phyloP scores from a whole-genome alignment of 2,113 vertebrate genomes.

The Plotosus lineatus region DNA sequence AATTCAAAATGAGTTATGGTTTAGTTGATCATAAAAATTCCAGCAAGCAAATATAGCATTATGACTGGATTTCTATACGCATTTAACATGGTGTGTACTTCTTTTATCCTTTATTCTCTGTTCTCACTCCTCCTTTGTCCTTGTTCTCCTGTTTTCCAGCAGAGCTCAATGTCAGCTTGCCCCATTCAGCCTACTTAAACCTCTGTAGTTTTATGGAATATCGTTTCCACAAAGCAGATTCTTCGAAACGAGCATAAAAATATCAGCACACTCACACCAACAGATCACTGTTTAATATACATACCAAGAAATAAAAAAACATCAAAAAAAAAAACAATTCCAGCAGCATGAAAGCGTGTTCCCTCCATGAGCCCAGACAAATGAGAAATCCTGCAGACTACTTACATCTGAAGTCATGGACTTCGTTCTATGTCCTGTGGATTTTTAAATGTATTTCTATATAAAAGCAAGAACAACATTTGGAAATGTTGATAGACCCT shows the following conservation, averaged over 20 bases:
- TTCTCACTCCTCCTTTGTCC: background rate
- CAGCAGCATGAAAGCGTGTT: conserved; percentile 19
- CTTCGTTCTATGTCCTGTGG: background rate
- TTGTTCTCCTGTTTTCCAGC: background rate
- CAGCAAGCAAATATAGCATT: background rate
- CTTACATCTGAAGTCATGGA: background rate
- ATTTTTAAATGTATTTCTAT: background rate
- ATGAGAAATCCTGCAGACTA: conserved; percentile 7
- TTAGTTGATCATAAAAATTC: no score
- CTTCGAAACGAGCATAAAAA: conserved; percentile 20
- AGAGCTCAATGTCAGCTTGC: background rate
- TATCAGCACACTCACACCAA: conserved; percentile 21
- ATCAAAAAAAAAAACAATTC: conserved; percentile 29
- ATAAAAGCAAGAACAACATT: conserved; percentile 22
- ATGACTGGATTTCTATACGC: background rate
- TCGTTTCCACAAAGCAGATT: background rate
- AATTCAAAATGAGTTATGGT: no score
- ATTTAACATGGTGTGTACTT: background rate
- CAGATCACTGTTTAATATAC: conserved; percentile 17
- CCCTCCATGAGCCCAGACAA: conserved; percentile 16
- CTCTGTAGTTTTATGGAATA: background rate
- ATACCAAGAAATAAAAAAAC: background rate
- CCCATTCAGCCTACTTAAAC: background rate
- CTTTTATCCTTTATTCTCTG: background rate
- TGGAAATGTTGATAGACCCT: conserved; percentile 13